These are phyloP conservation scores for Actias luna DNA, from an alignment of 2,888 invertebrate species.

Conservation along the genomic window DNA sequence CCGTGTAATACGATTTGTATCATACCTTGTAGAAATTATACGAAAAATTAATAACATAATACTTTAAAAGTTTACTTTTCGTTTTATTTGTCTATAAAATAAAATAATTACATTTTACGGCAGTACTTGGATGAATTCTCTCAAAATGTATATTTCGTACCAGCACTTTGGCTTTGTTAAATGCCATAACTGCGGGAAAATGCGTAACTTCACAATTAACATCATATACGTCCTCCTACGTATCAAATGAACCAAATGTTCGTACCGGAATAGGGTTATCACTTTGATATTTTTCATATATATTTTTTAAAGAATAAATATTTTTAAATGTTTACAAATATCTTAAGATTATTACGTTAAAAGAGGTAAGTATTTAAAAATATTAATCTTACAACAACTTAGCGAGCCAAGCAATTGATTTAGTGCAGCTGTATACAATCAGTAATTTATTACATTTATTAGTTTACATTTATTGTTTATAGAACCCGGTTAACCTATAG, in stretches of 20 bases:
- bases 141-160: neutral
- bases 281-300: neutral
- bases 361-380: no score
- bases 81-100: neutral
- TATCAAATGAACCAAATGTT: neutral
- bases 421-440: no score
- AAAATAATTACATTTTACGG: neutral
- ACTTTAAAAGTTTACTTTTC: no score
- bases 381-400: no score
- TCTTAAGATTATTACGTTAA: no score
- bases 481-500: no score
- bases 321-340: neutral
- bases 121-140: neutral
- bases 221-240: constrained; percentile 16
- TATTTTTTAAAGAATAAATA: neutral
- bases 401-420: no score
- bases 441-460: no score
- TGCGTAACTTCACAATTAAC: constrained; percentile 15
- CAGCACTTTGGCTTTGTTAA: constrained; percentile 5
- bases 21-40: no score
- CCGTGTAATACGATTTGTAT: no score
- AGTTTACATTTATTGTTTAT: no score
- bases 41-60: no score
- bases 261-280: neutral
- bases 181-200: constrained; percentile 7